A percentile compares a stretch with the other conserved stretches of the same genome.
Evolutionary conservation across 2,888 invertebrate species (phyloP).

Genomic region (Coremacera marginata): DNA sequence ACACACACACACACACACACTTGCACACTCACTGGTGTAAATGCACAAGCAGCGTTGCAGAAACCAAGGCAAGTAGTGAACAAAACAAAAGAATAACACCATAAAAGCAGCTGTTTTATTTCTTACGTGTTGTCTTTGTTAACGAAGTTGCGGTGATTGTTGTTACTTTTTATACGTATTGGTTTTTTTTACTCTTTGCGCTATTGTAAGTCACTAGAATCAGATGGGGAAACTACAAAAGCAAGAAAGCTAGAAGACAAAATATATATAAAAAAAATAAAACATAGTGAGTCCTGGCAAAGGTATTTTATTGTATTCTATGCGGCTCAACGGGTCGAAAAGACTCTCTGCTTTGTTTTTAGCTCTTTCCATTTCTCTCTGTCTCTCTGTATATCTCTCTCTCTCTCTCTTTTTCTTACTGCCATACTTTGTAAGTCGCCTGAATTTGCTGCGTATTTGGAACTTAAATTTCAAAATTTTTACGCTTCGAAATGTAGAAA

Average conservation of each 20-base stretch:
- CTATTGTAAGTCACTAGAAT: no score
- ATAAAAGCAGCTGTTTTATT: neutral
- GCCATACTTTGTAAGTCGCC: no score
- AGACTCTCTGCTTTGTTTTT: no score
- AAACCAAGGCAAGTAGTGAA: neutral
- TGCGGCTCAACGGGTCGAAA: no score
- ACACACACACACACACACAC: neutral
- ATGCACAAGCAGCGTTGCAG: no score
- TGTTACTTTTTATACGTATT: neutral
- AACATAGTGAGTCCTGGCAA: no score
- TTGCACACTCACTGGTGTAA: no score
- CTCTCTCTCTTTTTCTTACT: neutral
- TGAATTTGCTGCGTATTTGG: neutral
- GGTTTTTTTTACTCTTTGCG: neutral
- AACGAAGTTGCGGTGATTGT: constrained; percentile 32
- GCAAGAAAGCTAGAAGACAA: no score
- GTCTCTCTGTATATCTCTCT: neutral
- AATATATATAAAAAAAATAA: no score
- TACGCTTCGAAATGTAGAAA: neutral
- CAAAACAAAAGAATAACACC: neutral
- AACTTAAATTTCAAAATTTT: neutral
- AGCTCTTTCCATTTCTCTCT: neutral
- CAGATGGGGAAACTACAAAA: no score
- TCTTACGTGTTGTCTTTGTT: constrained; percentile 46
- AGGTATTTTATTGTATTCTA: no score